These are phyloP conservation scores for Zele albiditarsus DNA, from an alignment of 2,888 invertebrate genomes.

Conservation along the genomic window DNA sequence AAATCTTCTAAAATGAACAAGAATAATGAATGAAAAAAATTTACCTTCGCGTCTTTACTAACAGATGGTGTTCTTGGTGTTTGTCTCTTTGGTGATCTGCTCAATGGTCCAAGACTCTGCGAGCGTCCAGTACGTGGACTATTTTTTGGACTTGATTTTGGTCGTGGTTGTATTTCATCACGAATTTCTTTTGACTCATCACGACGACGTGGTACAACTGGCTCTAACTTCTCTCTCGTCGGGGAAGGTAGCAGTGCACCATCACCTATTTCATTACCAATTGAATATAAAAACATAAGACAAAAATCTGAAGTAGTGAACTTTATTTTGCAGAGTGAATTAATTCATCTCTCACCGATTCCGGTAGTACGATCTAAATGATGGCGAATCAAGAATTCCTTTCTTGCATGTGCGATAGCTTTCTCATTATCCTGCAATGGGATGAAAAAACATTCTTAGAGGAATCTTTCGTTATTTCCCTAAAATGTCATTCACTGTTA, in stretches of 20 bases:
- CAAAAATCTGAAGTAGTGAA: not conserved
- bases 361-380: constrained; percentile 83
- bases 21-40: not conserved
- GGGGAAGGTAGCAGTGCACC: constrained; percentile 81
- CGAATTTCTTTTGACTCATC: constrained; percentile 74
- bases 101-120: constrained; percentile 81
- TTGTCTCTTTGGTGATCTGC: constrained; percentile 85
- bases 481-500: not conserved
- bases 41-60: constrained; percentile 68
- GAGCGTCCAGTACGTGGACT: constrained; percentile 78
- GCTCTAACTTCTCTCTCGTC: constrained; percentile 82
- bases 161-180: constrained; percentile 67
- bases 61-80: constrained; percentile 72
- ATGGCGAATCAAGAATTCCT: constrained; percentile 80
- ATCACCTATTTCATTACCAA: constrained; percentile 72
- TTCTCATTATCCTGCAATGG: constrained; percentile 66
- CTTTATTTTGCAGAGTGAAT: not conserved
- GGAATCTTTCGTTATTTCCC: not conserved
- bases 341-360: constrained; percentile 74
- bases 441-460: constrained; percentile 5
- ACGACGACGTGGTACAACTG: constrained; percentile 77
- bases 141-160: constrained; percentile 77
- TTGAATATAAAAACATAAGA: not conserved
- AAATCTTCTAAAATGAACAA: constrained; percentile 27
- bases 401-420: constrained; percentile 74